Conservation (phyloP, 2,888 invertebrate genomes). For the Adineta ricciae region DNA sequence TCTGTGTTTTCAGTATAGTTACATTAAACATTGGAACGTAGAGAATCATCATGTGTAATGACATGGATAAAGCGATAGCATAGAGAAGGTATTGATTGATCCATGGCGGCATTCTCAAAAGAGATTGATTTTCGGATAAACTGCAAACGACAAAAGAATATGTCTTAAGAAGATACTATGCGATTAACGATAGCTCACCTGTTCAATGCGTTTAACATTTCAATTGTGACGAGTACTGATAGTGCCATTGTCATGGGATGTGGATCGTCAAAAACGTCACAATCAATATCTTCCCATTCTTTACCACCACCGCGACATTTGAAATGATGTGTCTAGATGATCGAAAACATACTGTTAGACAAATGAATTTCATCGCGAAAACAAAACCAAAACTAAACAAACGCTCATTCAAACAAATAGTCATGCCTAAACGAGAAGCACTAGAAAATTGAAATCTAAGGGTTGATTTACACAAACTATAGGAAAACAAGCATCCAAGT, state of each 20-base stretch:
- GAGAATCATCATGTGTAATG: constrained; percentile 97
- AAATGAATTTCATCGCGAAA: too few species aligned
- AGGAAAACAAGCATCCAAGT: constrained; percentile 62
- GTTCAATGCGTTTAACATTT: constrained; percentile 99
- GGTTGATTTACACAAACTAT: constrained; percentile 73
- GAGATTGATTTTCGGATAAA: constrained; percentile 98
- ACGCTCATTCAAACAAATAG: too few species aligned
- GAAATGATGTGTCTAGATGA: constrained; percentile 77
- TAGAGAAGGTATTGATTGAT: constrained; percentile 95
- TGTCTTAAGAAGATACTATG: neutral
- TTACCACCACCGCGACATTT: constrained; percentile 78
- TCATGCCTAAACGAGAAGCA: too few species aligned
- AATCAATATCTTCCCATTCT: constrained; percentile 90
- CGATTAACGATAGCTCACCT: constrained; percentile 55
- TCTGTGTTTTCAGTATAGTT: constrained; percentile 39
- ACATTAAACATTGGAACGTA: constrained; percentile 96
- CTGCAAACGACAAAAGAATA: constrained; percentile 52
- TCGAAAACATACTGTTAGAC: neutral
- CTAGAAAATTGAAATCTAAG: too few species aligned
- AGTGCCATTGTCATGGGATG: constrained; percentile 99
- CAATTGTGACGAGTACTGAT: constrained; percentile 97
- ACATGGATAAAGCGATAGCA: constrained; percentile 96
- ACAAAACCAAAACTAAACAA: constrained; percentile 17
- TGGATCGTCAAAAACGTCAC: constrained; percentile 91
- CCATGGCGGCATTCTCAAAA: constrained; percentile 97